Evolutionary conservation across 2,113 vertebrate species (phyloP).

Genomic region (Paralichthys olivaceus): DNA sequence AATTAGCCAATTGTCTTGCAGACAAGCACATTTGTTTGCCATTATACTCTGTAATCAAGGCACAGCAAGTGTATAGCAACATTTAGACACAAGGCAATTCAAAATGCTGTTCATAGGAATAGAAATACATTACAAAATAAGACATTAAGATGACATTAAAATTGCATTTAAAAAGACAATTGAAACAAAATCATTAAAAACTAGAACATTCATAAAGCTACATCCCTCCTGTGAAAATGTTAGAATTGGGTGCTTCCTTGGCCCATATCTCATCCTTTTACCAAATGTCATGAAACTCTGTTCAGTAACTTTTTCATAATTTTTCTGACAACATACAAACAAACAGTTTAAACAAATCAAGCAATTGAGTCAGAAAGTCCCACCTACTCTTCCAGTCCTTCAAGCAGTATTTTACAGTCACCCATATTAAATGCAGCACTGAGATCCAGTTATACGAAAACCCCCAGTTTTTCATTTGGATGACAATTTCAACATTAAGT

Average conservation of each 20-base stretch:
- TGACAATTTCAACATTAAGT: too few relatives aligned
- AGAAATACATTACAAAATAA: neutral
- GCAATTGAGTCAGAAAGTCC: too few relatives aligned
- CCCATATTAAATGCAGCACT: too few relatives aligned
- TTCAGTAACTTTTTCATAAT: too few relatives aligned
- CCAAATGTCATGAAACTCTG: too few relatives aligned
- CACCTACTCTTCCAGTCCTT: too few relatives aligned
- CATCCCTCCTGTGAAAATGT: neutral
- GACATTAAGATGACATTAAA: neutral
- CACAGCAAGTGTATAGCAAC: neutral
- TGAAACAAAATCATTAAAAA: neutral
- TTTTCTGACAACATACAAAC: too few relatives aligned
- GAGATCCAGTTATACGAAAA: too few relatives aligned
- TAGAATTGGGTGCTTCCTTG: neutral
- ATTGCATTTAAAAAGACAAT: neutral
- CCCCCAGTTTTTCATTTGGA: too few relatives aligned
- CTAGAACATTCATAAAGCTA: neutral
- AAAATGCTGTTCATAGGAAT: neutral
- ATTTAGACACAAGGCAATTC: neutral
- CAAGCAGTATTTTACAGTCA: too few relatives aligned
- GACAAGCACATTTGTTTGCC: neutral
- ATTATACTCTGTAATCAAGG: constrained; percentile 27
- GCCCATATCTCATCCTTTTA: too few relatives aligned
- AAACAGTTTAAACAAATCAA: too few relatives aligned
- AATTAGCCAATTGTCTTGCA: constrained; percentile 1